Evolutionary conservation across 2,797 vertebrate genomes (phyloP), one percentile per base, ranked within the genome.

Genomic region (Galagoides demidoff): DNA sequence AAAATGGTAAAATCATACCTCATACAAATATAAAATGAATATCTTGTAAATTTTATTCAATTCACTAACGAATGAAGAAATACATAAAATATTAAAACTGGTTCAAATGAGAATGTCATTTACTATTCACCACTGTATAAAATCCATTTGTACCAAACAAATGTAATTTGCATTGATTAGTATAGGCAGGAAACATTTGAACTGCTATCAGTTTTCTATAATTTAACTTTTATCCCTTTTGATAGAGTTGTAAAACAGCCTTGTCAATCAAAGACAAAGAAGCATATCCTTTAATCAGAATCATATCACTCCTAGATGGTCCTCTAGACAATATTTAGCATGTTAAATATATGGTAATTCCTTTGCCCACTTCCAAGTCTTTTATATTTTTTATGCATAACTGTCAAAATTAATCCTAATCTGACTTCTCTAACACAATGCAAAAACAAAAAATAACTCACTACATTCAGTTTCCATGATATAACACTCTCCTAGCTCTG

Each of bases 381-480:
- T 23, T 79, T 59, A 88, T 9, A 68, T 76, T 85, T 86, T 95
- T 84, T 55, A 43, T 61, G 49, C 71, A 2, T 68, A 59, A 83
- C n/a, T 71, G 81, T 68, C 73, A 81, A 91, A 96, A 89, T 16
- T 88, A 78, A 85, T 49, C 63, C 34, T 64, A 90, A 77, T 22
- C 55, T 77, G 76, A 25, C 64, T 52, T 82, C 92, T 90, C 37
- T 25, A 90, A 63, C 27, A 68, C 70, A 90, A 52, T 25, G 34
- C 68, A 90, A 55, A 85, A 43, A 70, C 14, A 52, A 12, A 16
- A 52, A 16, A 49, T 14, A 52, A 52, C 61, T 78, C 83, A 55
- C 63, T 55, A 86, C 39, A 34, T 77, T 86, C 34, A 55, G 16
- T 86, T 90, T 86, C 5, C 70, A 45, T 77, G 61, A 83, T 45